Evolutionary conservation across 2,113 vertebrate species (phyloP).

Genomic region (Mormyrus lacerda): DNA sequence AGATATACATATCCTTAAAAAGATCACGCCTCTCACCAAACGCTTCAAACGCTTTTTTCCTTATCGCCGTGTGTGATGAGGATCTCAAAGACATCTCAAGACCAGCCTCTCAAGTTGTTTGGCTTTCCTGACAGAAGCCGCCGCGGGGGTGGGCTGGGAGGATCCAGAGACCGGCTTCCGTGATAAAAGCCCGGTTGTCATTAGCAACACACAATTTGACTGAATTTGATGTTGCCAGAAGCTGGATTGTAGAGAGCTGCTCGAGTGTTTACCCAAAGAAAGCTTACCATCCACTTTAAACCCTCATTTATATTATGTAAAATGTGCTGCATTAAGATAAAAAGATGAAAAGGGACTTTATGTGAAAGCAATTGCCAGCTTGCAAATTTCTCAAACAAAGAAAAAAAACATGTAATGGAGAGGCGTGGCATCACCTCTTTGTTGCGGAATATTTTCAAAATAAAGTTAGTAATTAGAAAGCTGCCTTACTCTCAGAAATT

Average conservation of each 20-base stretch:
- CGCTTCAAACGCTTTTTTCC: background rate
- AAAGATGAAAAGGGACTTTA: background rate
- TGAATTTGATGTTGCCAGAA: background rate
- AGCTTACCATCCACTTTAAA: background rate
- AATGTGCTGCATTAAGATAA: background rate
- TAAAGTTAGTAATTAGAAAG: background rate
- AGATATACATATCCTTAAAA: background rate
- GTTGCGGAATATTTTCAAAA: background rate
- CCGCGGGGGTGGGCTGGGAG: background rate
- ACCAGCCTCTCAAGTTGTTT: background rate
- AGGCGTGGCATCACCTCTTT: background rate
- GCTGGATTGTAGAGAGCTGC: background rate
- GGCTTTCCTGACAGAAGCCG: background rate
- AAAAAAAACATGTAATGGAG: too few species aligned
- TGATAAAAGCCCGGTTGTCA: background rate
- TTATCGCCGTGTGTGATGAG: background rate
- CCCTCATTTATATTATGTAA: background rate
- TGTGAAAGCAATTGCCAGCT: background rate
- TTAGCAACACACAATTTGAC: background rate
- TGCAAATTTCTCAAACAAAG: background rate
- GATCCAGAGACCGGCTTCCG: background rate
- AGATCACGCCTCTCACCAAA: background rate
- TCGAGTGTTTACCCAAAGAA: background rate
- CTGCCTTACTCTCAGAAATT: background rate
- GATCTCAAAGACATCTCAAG: background rate